These are phyloP conservation scores for Antheraea pernyi DNA, from an alignment of 1,140 invertebrate genomes.

Conservation along the genomic window DNA sequence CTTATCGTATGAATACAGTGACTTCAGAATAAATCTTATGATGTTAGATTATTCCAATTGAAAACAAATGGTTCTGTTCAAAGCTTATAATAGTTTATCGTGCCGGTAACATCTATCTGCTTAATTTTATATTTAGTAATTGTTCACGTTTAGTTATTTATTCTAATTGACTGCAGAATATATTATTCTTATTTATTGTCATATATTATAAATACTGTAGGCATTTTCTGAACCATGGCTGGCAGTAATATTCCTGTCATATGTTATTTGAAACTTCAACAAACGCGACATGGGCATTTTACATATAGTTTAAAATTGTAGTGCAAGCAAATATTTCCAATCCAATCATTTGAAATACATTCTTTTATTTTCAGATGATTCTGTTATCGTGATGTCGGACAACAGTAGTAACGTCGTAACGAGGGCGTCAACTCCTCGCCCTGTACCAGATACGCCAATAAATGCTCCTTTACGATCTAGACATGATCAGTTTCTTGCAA, in stretches of 20 bases:
- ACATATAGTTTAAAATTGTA: no score
- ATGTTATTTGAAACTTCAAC: no score
- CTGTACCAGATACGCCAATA: conserved; percentile 52
- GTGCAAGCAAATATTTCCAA: no score
- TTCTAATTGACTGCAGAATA: no score
- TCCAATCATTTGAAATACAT: no score
- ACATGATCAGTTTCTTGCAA: conserved; percentile 81
- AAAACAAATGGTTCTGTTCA: background rate
- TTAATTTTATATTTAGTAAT: no score
- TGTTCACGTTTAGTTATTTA: no score
- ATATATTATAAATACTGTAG: no score
- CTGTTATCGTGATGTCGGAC: conserved; percentile 62
- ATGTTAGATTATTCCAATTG: background rate
- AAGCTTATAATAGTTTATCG: background rate
- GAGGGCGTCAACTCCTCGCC: conserved; percentile 67
- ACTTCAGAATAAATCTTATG: background rate
- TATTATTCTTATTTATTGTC: no score
- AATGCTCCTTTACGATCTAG: conserved; percentile 67
- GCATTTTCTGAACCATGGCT: no score
- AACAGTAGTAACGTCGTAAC: conserved; percentile 64
- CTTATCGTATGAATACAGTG: background rate
- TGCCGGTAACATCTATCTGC: background rate
- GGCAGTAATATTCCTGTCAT: no score
- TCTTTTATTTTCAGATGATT: conserved; percentile 58
- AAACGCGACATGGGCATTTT: no score